phyloP scores from a whole-genome alignment of 2,797 vertebrate species.

The Lemur catta region DNA sequence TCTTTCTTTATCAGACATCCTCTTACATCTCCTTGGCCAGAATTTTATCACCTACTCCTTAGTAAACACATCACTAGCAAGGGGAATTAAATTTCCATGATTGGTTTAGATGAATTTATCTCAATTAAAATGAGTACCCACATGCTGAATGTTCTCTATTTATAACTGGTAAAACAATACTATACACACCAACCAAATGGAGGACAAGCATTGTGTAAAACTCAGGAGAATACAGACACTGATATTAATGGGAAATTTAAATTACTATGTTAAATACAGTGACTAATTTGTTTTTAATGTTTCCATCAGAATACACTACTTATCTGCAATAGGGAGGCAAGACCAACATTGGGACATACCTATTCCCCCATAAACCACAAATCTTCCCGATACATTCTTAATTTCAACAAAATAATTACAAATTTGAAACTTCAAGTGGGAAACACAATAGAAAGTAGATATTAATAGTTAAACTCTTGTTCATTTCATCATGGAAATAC shows the following conservation, averaged over 20 bases:
- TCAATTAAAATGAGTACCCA: neutral
- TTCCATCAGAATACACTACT: neutral
- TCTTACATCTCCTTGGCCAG: neutral
- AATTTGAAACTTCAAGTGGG: conserved; percentile 17
- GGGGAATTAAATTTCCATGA: neutral
- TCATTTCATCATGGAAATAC: conserved; percentile 6
- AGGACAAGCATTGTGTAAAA: neutral
- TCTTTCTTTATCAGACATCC: neutral
- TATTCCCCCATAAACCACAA: neutral
- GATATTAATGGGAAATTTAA: neutral
- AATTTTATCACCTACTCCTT: neutral
- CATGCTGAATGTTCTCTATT: neutral
- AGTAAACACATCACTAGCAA: neutral
- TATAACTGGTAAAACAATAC: neutral
- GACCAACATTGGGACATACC: neutral
- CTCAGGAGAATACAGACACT: neutral
- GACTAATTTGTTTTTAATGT: neutral
- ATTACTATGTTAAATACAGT: neutral
- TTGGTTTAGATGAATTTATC: neutral
- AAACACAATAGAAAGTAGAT: conserved; percentile 14
- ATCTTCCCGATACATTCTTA: neutral
- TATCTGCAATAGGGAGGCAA: neutral
- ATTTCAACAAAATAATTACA: conserved; percentile 23
- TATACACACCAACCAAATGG: neutral
- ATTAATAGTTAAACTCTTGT: neutral